Percentiles rank a stretch among this genome's conserved stretches.
These are phyloP conservation scores for Phasia obesa DNA, from an alignment of 2,888 invertebrate genomes.

Conservation along the genomic window DNA sequence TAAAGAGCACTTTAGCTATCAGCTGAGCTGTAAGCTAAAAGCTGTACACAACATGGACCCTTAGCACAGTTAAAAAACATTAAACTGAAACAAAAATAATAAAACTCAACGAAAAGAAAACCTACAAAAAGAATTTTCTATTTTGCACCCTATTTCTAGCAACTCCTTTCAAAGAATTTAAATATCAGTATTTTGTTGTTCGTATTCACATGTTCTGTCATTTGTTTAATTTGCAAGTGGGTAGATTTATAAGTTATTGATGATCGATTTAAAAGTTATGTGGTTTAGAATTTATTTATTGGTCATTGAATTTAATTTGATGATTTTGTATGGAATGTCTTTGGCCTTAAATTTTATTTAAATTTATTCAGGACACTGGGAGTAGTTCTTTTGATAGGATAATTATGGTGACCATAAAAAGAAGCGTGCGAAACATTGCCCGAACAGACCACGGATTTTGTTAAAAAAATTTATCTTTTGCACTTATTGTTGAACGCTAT, in stretches of 20 bases:
- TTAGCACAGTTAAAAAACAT: constrained; percentile 56
- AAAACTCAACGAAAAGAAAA: constrained; percentile 45
- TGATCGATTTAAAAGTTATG: too few species aligned
- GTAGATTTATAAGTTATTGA: constrained; percentile 12
- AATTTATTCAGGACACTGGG: too few species aligned
- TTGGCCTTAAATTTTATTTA: too few species aligned
- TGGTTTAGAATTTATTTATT: too few species aligned
- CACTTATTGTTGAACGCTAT: too few species aligned
- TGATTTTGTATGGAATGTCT: too few species aligned
- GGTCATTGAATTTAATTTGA: too few species aligned
- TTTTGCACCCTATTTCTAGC: constrained; percentile 57
- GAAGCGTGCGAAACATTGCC: too few species aligned
- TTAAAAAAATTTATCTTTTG: too few species aligned
- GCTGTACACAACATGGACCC: constrained; percentile 31
- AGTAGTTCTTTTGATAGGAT: too few species aligned
- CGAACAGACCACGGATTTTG: too few species aligned
- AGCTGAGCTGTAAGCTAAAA: constrained; percentile 53
- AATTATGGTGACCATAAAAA: too few species aligned
- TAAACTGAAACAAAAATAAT: constrained; percentile 26
- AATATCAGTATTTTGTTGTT: constrained; percentile 31
- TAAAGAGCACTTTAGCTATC: constrained; percentile 55
- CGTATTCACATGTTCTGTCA: not conserved
- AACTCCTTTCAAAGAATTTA: constrained; percentile 11
- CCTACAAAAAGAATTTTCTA: constrained; percentile 61
- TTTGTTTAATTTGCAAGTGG: constrained; percentile 19